Evolutionary conservation across 2,888 invertebrate genomes (phyloP).

Genomic region (Biston stratarius): DNA sequence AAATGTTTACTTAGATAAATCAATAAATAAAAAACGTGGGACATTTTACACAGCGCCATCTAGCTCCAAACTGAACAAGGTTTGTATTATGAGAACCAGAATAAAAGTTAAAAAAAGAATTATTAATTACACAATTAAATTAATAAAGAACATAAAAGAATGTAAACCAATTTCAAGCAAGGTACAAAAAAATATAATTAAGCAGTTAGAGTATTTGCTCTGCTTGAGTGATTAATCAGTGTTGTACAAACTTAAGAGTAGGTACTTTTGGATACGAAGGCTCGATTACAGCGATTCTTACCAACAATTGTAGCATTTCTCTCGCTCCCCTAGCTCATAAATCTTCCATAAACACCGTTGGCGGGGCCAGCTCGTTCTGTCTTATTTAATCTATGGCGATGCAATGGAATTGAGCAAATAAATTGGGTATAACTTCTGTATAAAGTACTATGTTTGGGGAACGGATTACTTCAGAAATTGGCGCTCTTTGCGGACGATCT

Average conservation of each 20-base stretch:
- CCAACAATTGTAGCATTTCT: conserved; percentile 15
- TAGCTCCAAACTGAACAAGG: too few relatives aligned
- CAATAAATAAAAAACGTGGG: too few relatives aligned
- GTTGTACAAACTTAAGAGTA: neutral
- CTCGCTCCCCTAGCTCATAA: conserved; percentile 16
- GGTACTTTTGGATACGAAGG: neutral
- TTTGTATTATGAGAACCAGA: too few relatives aligned
- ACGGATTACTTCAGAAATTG: conserved; percentile 2
- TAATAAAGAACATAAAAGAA: too few relatives aligned
- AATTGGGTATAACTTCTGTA: conserved; percentile 17
- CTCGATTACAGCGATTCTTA: conserved; percentile 12
- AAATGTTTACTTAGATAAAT: too few relatives aligned
- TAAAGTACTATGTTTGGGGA: neutral
- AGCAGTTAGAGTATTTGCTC: too few relatives aligned
- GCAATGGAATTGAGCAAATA: conserved; percentile 28
- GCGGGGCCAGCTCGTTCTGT: conserved; percentile 21
- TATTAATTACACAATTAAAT: too few relatives aligned
- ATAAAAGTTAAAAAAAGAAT: too few relatives aligned
- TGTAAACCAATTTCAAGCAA: too few relatives aligned
- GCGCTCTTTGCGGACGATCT: neutral
- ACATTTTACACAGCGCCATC: too few relatives aligned
- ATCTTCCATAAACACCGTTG: conserved; percentile 27
- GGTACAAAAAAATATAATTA: too few relatives aligned
- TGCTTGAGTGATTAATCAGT: neutral
- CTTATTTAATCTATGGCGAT: conserved; percentile 29